Percentiles rank a stretch among this genome's conserved stretches.
Evolutionary conservation across 2,797 vertebrate species (phyloP).

Genomic region (Ambastaia sidthimunki): DNA sequence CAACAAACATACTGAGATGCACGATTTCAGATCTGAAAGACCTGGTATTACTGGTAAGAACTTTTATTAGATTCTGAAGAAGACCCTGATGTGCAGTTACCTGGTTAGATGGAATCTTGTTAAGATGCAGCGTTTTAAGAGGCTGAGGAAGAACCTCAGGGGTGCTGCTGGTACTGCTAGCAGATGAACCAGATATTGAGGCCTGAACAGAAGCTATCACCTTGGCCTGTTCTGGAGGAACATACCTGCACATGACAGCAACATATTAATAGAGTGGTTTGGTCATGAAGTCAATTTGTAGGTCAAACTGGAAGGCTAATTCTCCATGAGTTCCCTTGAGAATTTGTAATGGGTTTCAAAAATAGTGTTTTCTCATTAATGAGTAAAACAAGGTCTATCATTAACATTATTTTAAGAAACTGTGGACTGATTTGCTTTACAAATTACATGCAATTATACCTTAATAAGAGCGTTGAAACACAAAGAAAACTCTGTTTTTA

Average conservation of each 20-base stretch:
- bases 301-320: too few species aligned
- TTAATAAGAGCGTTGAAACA: too few species aligned
- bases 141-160: conserved; percentile 96
- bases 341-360: too few species aligned
- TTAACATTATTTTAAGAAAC: too few species aligned
- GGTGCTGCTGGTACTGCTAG: conserved; percentile 95
- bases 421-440: too few species aligned
- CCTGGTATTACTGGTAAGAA: not conserved
- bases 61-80: not conserved
- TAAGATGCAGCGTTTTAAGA: conserved; percentile 92
- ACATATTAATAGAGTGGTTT: not conserved
- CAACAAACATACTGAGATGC: not conserved
- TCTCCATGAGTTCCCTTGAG: too few species aligned
- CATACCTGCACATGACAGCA: conserved; percentile 82
- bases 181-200: conserved; percentile 93
- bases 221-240: conserved; percentile 95
- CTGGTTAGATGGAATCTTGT: conserved; percentile 92
- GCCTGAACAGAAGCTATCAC: conserved; percentile 90
- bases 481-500: not conserved
- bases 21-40: not conserved
- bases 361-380: too few species aligned
- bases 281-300: too few species aligned
- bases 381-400: too few species aligned
- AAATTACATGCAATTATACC: too few species aligned
- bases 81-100: conserved; percentile 71